Evolutionary conservation across 2,888 invertebrate species (phyloP), one percentile per base, ranked within the genome.

Genomic region (Meganola albula): DNA sequence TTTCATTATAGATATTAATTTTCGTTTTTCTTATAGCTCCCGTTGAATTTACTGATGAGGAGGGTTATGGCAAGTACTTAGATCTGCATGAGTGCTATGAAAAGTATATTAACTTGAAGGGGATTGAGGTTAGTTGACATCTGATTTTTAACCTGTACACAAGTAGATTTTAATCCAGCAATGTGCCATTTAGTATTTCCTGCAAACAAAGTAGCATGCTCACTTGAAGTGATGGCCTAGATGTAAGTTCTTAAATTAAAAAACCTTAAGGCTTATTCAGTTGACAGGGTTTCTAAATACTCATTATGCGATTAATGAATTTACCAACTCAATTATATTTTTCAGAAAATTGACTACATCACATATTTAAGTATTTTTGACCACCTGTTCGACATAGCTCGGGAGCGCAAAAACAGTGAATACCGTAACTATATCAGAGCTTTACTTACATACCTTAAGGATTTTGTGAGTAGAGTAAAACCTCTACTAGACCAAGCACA

Each of bases 11-110:
- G n/a, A n/a, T n/a, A n/a, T n/a, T n/a, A n/a, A n/a, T n/a, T n/a
- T 16, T 5, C 6, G 16, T n/a, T 34, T 31, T 9, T 23, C 20
- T 76, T 75, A 29, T 57, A 90, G 90, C 92, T 69, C 89, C 98
- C 48, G 96, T 97, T 2, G 98, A 98, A 57, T 99, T 99, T 68
- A 95, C 97, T 3, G 99, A 99, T 79, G 99, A 99, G 78, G 99
- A 99, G 82, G 99, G 99, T 1, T 99, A 98, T 78, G 99, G 99
- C 8, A 96, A 96, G 72, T 99, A 97, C 82, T 87, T 99, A 32
- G 99, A 99, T 82, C 87, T 99, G 24, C 98, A 99, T 76, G 95
- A 97, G 70, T 96, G 97, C 62, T 98, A 96, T 75, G 96, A 96
- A 61, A 95, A 95, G 63, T 99, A 94, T 70, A 92, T 99, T 14